Evolutionary conservation across 2,888 invertebrate genomes (phyloP).

Genomic region (Eupeodes luniger): DNA sequence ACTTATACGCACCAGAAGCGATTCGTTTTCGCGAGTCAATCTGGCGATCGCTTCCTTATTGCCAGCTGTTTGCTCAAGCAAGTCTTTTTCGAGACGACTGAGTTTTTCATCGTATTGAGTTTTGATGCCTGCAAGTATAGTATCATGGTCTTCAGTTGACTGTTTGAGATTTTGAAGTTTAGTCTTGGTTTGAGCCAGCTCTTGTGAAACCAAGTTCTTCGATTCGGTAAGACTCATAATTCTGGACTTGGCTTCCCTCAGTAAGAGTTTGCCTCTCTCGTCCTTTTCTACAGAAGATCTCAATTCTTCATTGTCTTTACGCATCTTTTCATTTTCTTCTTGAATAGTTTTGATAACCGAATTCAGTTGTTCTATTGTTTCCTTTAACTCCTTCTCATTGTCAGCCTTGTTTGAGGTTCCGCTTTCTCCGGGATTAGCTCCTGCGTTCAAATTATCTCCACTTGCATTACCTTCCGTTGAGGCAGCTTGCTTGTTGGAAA

Average conservation of each 20-base stretch:
- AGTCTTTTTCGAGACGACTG: constrained; percentile 89
- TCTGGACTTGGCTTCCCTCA: constrained; percentile 90
- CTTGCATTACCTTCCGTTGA: constrained; percentile 86
- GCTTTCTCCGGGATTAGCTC: constrained; percentile 34
- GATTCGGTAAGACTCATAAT: constrained; percentile 90
- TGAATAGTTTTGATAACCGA: constrained; percentile 83
- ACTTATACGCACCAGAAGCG: constrained; percentile 88
- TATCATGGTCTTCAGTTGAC: constrained; percentile 86
- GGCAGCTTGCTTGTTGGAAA: constrained; percentile 87
- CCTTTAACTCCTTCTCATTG: constrained; percentile 83
- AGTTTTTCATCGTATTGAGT: constrained; percentile 89
- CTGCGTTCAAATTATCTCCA: constrained; percentile 84
- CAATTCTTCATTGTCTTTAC: constrained; percentile 88
- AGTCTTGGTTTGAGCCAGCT: constrained; percentile 86
- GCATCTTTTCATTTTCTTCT: constrained; percentile 86
- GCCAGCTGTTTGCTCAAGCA: constrained; percentile 87
- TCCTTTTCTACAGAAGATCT: constrained; percentile 89
- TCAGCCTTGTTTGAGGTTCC: constrained; percentile 50
- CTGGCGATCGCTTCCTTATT: constrained; percentile 85
- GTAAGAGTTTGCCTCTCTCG: constrained; percentile 87
- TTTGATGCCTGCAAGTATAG: constrained; percentile 87
- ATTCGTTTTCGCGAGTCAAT: constrained; percentile 87
- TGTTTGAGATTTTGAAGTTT: constrained; percentile 85
- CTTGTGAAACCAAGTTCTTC: constrained; percentile 87
- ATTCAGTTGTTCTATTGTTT: constrained; percentile 84